These are phyloP conservation scores for Aradus depressus DNA, from an alignment of 2,888 invertebrate species.

Conservation along the genomic window DNA sequence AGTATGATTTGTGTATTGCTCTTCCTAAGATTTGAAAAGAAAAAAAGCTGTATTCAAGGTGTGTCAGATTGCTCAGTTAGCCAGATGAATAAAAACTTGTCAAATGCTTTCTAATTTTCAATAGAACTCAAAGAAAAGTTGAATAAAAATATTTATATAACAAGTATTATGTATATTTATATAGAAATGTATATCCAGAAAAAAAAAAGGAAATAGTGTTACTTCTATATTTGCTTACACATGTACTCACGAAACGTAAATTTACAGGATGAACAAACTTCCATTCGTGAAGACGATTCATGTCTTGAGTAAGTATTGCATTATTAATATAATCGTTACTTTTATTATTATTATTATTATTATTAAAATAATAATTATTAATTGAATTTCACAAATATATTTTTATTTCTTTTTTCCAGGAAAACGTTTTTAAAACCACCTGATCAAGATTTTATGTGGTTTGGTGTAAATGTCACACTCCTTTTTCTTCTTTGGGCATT, in stretches of 20 bases:
- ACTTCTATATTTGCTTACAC: too few species aligned
- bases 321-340: background rate
- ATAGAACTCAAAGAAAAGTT: too few species aligned
- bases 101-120: background rate
- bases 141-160: too few species aligned
- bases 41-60: too few species aligned
- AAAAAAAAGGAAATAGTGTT: too few species aligned
- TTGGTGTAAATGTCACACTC: slow-evolving; percentile 50
- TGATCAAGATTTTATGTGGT: slow-evolving; percentile 50
- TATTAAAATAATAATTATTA: background rate
- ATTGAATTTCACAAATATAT: background rate
- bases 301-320: slow-evolving; percentile 26
- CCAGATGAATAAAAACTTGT: background rate
- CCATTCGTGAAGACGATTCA: slow-evolving; percentile 15
- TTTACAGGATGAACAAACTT: background rate
- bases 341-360: background rate
- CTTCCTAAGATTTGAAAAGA: too few species aligned
- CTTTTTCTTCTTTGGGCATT: slow-evolving; percentile 53
- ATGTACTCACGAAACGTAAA: too few species aligned
- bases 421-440: slow-evolving; percentile 49
- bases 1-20: too few species aligned
- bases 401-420: slow-evolving; percentile 37
- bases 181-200: too few species aligned
- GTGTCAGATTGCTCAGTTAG: too few species aligned
- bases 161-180: too few species aligned